Percentiles rank a stretch among this genome's conserved stretches.
Conservation (phyloP, 2,113 vertebrate species). For the Chelonoidis abingdonii region DNA sequence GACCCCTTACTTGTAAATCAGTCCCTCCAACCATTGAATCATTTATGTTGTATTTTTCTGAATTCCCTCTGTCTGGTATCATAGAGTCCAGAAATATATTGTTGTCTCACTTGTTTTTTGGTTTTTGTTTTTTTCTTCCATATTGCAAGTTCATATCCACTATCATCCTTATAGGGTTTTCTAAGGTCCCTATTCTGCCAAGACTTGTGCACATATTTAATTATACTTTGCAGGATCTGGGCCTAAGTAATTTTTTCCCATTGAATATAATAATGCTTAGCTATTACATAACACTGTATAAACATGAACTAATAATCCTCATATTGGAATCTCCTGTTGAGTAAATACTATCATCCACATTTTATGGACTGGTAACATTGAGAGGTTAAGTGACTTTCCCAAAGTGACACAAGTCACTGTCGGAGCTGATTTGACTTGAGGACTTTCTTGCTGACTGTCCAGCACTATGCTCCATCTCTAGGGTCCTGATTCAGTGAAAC, state of each 20-base stretch:
- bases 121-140: background rate
- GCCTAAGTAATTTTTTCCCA: background rate
- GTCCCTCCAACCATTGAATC: background rate
- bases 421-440: background rate
- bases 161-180: background rate
- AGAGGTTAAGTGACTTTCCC: background rate
- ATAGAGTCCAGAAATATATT: background rate
- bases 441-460: background rate
- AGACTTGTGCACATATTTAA: background rate
- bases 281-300: background rate
- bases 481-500: background rate
- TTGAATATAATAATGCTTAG: background rate
- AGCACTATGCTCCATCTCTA: background rate
- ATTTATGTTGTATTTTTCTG: background rate
- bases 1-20: background rate
- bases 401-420: background rate
- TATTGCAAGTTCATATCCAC: background rate
- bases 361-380: background rate
- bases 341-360: background rate
- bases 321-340: background rate
- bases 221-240: background rate
- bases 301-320: background rate
- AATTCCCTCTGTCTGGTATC: slow-evolving; percentile 26
- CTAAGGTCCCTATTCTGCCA: background rate
- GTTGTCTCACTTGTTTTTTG: background rate